Base-by-base conservation (phyloP, 2,797 vertebrate genomes). In the Liasis olivaceus region DNA sequence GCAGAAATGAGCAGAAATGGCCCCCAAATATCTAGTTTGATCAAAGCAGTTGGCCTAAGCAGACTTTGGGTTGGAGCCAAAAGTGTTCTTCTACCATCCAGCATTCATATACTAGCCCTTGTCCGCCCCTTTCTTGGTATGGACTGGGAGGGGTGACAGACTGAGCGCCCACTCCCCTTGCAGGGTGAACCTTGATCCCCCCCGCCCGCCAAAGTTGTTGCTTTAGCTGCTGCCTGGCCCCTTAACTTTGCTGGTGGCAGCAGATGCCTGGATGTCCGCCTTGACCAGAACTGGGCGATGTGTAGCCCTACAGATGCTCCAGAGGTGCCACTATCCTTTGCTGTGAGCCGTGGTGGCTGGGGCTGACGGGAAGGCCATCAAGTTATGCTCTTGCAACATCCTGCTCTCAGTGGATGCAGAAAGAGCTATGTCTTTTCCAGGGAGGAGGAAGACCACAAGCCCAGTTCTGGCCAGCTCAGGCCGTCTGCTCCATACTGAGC, bases 141-240 rank as follows among this genome's bases (percentile, higher is more conserved):
- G 31, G 69, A 36, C 36, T 36, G 69, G 69, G 14, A 54, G 84
- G 92, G 95, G 93, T 96, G 94, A 95, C 94, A 94, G 92, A 94
- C 93, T 96, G 95, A 96, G 93, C 92, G 84, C 92, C 91, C 95
- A 92, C 90, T 91, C 86, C 94, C 47, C 1, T 62, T 7, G 89
- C 89, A 93, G 92, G 95, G 31, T 72, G 31, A 20, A 72, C 31
- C 17, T 36, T 8, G 2, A 72, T 72, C 8, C 5, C 9, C 4
- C 1, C 3, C 26, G 0, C 28, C 1, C 31, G 15, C n/a, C 69
- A 72, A 72, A 72, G 15, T 36, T 8, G 31, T 72, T 20, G 36
- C 6, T 72, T 5, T 20, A 17, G 31, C n/a, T 36, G 28, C 28
- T 31, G 14, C 31, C 64, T 31, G 64, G n/a, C n/a, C 2, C 28